These are phyloP conservation scores for Acropora tenuis DNA, from an alignment of 64 coral and sea anemone genomes.

Conservation along the genomic window DNA sequence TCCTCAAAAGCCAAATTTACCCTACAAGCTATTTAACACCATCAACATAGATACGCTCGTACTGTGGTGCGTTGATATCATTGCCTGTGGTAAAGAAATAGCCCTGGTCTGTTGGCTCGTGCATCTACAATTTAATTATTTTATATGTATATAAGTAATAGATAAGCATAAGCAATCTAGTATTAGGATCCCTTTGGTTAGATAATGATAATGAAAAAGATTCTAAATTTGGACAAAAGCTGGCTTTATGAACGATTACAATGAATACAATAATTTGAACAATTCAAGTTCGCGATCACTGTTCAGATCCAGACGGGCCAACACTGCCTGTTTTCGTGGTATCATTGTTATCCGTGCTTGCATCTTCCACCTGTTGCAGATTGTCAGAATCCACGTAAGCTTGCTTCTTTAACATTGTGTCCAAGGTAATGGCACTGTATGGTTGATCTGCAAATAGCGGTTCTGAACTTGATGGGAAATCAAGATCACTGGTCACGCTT, in stretches of 20 bases:
- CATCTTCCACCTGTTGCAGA: not conserved
- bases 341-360: not conserved
- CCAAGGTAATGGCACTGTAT: conserved; percentile 36
- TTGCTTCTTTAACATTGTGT: not conserved
- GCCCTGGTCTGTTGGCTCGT: no score
- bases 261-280: no score
- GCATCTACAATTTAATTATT: no score
- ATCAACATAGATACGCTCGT: not conserved
- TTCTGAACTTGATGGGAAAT: not conserved
- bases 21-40: not conserved
- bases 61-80: not conserved
- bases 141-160: no score
- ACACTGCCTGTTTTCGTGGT: not conserved
- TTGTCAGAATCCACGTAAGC: not conserved
- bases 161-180: no score
- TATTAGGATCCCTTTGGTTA: no score
- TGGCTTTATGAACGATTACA: no score
- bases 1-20: not conserved
- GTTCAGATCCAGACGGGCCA: not conserved
- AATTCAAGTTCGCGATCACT: not conserved
- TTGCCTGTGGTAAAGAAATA: no score
- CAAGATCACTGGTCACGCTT: not conserved
- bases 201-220: no score
- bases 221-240: not conserved
- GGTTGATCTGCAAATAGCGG: conserved; percentile 5